Evolutionary conservation across 2,888 invertebrate species (phyloP).

Genomic region (Cryptophagus acutangulus): DNA sequence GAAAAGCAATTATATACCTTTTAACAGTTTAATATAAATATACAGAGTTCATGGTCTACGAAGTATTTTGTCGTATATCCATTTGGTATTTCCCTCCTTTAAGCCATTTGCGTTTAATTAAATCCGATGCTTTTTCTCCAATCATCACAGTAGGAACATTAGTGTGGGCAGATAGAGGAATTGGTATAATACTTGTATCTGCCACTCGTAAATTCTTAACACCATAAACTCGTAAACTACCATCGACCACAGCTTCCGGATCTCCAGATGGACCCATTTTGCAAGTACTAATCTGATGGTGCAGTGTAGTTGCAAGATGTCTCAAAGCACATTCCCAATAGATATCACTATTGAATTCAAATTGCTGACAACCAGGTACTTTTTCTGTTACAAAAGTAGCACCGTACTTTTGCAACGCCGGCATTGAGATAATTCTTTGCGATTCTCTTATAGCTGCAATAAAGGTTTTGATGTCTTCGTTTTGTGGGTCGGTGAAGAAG

Average conservation of each 20-base stretch:
- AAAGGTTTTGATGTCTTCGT: slow-evolving; percentile 46
- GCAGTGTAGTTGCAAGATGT: slow-evolving; percentile 48
- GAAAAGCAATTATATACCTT: too few relatives aligned
- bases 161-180: slow-evolving; percentile 51
- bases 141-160: slow-evolving; percentile 54
- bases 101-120: slow-evolving; percentile 49
- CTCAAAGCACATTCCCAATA: slow-evolving; percentile 53
- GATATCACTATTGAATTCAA: slow-evolving; percentile 46
- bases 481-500: slow-evolving; percentile 65
- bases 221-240: slow-evolving; percentile 51
- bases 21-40: too few relatives aligned
- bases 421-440: slow-evolving; percentile 49
- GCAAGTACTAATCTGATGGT: slow-evolving; percentile 54
- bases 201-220: slow-evolving; percentile 51
- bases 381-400: slow-evolving; percentile 21
- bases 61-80: too few relatives aligned
- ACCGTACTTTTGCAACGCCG: slow-evolving; percentile 46
- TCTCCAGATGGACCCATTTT: slow-evolving; percentile 55
- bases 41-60: too few relatives aligned
- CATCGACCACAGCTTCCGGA: slow-evolving; percentile 54
- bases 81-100: too few relatives aligned
- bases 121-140: slow-evolving; percentile 54
- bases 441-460: slow-evolving; percentile 48
- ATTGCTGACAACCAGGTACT: slow-evolving; percentile 42
- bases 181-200: slow-evolving; percentile 56